These are phyloP conservation scores for Cheirogaleus major DNA, from an alignment of 2,797 vertebrate species.

Conservation along the genomic window DNA sequence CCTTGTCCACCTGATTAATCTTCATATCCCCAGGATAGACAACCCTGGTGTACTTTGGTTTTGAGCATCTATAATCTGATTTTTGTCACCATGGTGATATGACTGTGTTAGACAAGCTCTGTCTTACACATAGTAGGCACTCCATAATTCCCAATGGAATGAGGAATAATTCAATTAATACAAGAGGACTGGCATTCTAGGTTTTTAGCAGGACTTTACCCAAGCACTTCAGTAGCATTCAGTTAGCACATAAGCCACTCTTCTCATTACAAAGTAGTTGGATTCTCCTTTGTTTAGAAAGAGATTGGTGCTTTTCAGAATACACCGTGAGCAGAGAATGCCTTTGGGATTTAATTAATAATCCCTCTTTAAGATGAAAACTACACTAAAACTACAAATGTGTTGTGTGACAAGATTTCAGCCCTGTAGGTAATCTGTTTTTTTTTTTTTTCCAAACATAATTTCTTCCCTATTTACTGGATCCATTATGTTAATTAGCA, in stretches of 20 bases:
- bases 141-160: neutral
- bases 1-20: neutral
- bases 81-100: neutral
- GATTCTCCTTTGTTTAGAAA: constrained; percentile 13
- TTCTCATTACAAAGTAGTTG: constrained; percentile 16
- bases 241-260: neutral
- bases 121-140: neutral
- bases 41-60: neutral
- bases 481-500: constrained; percentile 58
- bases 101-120: neutral
- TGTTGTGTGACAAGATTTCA: constrained; percentile 36
- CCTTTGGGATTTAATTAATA: constrained; percentile 54
- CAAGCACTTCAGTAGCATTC: neutral
- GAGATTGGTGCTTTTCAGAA: constrained; percentile 36
- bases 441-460: constrained; percentile 1
- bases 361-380: constrained; percentile 58
- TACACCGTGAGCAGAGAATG: neutral
- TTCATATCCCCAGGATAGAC: neutral
- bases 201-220: neutral
- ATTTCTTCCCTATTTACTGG: constrained; percentile 42
- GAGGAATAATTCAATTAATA: neutral
- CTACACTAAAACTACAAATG: neutral
- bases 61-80: too few relatives aligned
- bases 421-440: constrained; percentile 1
- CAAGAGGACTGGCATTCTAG: neutral